Conservation (phyloP, 2,797 vertebrate species). For the Urocyon cinereoargenteus region DNA sequence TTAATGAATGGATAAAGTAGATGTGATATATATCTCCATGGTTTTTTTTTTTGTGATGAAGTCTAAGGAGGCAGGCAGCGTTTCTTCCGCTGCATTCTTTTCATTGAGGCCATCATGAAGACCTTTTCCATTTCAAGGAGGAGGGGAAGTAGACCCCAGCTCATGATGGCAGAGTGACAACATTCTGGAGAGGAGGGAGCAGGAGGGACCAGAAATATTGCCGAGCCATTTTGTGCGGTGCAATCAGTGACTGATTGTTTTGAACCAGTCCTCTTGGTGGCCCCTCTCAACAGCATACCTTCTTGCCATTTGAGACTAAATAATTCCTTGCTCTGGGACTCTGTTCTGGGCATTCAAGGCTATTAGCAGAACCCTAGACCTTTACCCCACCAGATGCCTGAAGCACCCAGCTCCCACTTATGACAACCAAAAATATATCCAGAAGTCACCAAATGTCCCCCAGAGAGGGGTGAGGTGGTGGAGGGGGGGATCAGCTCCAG, state of each 20-base stretch:
- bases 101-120: neutral
- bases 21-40: no score
- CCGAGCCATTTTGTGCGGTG: neutral
- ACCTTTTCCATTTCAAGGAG: neutral
- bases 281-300: neutral
- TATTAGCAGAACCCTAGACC: neutral
- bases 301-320: neutral
- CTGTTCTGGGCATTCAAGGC: neutral
- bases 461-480: rapidly evolving
- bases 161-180: neutral
- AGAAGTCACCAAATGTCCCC: neutral
- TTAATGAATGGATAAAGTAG: neutral
- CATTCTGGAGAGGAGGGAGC: neutral
- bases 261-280: neutral
- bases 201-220: neutral
- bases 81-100: neutral
- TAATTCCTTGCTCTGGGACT: neutral
- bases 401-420: neutral
- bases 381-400: neutral
- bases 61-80: neutral
- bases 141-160: neutral
- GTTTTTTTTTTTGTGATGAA: neutral
- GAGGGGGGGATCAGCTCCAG: neutral
- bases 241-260: neutral
- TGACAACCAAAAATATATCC: neutral